These are phyloP conservation scores for Nysson spinosus DNA, from an alignment of 2,888 invertebrate genomes.

Conservation along the genomic window DNA sequence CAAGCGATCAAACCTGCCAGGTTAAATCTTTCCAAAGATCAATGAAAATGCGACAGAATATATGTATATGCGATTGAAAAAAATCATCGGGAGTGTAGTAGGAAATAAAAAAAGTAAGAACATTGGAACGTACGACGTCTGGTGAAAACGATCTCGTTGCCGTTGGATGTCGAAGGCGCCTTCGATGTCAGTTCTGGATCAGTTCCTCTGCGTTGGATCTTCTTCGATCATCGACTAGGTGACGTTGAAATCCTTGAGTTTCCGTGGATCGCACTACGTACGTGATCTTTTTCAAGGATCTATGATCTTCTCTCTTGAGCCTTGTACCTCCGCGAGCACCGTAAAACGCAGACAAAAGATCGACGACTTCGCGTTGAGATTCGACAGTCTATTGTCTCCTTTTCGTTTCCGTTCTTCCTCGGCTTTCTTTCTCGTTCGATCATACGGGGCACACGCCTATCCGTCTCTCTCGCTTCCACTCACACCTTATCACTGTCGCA, in stretches of 20 bases:
- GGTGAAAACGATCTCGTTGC: too few relatives aligned
- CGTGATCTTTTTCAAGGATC: conserved; percentile 10
- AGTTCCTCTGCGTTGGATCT: not conserved
- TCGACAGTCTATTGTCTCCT: conserved; percentile 41
- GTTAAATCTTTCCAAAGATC: too few relatives aligned
- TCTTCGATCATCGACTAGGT: not conserved
- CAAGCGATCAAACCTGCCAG: too few relatives aligned
- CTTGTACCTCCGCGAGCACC: conserved; percentile 9
- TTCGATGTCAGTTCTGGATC: too few relatives aligned
- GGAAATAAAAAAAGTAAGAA: too few relatives aligned
- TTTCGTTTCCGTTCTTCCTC: conserved; percentile 31
- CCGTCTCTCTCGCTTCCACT: conserved; percentile 20
- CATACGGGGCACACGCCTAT: too few relatives aligned
- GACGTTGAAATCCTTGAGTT: not conserved
- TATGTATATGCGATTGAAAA: too few relatives aligned
- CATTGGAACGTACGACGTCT: too few relatives aligned
- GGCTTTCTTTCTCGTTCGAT: too few relatives aligned
- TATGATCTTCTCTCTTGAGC: not conserved
- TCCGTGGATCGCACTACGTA: not conserved
- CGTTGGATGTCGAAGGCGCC: too few relatives aligned
- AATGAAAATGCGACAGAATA: too few relatives aligned
- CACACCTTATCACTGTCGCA: conserved; percentile 1
- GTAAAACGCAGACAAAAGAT: conserved; percentile 30
- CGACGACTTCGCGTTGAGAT: conserved; percentile 19
- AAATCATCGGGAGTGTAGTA: too few relatives aligned